Evolutionary conservation across 2,113 vertebrate genomes (phyloP), one percentile per base, ranked within the genome.

Genomic region (Python bivittatus): DNA sequence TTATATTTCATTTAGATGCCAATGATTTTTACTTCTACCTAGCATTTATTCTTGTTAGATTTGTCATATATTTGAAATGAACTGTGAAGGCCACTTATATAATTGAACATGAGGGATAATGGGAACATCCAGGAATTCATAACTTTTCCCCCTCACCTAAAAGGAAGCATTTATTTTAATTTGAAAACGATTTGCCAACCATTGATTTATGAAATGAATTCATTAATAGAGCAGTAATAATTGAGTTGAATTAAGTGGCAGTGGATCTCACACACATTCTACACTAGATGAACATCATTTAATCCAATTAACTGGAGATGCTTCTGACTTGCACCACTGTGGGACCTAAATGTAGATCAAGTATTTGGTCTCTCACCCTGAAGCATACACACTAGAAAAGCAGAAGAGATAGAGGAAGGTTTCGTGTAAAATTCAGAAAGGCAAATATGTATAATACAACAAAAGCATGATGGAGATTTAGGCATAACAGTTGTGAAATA

Each of bases 111-210:
- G 52, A 68, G 48, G 60, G 60, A 56, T 60, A 92, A 90, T 86
- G 33, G 68, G 60, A 86, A 90, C 84, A 72, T 92, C 88, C 20
- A 60, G 84, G 88, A 92, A 92, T 86, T 20, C 52, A 29, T 68
- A 57, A 86, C n/a, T 84, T 92, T 90, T 92, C 86, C 84, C 92
- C 38, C 90, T 90, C 52, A 86, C 92, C 42, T 90, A 89, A 90
- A 92, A 86, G 60, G 84, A 90, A 86, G 85, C 87, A 64, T 92
- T 89, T 89, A 92, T 92, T 89, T 84, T 89, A 92, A 92, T 92
- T 92, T 89, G 88, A 92, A 92, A 89, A 84, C 58, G 72, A 92
- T 92, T 92, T 92, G 88, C 91, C 88, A 92, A 85, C 91, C 91
- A 89, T 88, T 92, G 91, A 60, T 89, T 92, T 89, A 92, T 92